Base-by-base conservation (phyloP, 2,113 vertebrate genomes). In the Actinemys pallida region DNA sequence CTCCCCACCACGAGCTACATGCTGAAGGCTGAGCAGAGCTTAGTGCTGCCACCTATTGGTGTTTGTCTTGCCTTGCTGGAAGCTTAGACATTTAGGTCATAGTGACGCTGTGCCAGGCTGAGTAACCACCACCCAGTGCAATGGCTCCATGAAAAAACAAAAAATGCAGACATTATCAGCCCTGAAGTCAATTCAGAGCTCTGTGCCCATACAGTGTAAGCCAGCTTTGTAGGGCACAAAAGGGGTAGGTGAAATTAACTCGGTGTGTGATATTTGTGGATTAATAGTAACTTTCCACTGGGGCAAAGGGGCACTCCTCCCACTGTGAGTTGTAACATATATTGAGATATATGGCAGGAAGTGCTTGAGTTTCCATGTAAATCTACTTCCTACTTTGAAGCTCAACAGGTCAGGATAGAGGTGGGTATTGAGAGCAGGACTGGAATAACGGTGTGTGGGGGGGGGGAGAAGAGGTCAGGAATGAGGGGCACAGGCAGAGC, bases 31-130 rank as follows among this genome's bases (percentile, higher is more conserved):
- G 69, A 95, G 56, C 50, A n/a, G 95, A 62, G 80, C 86, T 94
- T 84, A 84, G 87, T 95, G 83, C 86, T 96, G 91, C 95, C 90
- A 97, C 81, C 93, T 95, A 93, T 95, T 97, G 96, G 80, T 57
- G 90, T 91, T n/a, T 81, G 62, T 84, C 80, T n/a, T 92, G 25
- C 52, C 54, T 76, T 65, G 42, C 0, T 2, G 79, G 86, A 95
- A 82, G 24, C 25, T 42, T 59, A 62, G 54, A 95, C 54, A 79
- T 49, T 1, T 10, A 49, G 57, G 54, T 29, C 2, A 2, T 2
- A 13, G 56, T 4, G 59, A 13, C 1, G 7, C 25, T 83, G 5
- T 2, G 7, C 45, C 47, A 42, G 47, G 22, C 2, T 86, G 85
- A 78, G 0, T 92, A 47, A n/a, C 11, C 17, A 5, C 20, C 84